Percentiles rank a stretch among this genome's conserved stretches.
Evolutionary conservation across 2,113 vertebrate species (phyloP).

Genomic region (Sterrhoptilus dennistouni): DNA sequence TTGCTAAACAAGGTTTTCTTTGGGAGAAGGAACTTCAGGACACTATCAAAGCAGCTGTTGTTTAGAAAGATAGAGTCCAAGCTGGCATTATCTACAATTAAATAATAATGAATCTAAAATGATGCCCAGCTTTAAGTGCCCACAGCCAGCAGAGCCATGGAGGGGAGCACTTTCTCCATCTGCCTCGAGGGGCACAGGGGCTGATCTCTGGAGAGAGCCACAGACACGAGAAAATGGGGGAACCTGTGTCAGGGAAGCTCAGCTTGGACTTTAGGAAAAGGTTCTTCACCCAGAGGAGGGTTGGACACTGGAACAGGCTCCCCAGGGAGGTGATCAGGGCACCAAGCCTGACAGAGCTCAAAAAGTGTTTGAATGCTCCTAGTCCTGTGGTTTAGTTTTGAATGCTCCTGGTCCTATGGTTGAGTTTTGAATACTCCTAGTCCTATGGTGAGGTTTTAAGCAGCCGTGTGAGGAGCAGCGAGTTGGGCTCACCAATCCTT

Average conservation of each 20-base stretch:
- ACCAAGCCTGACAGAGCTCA: not conserved
- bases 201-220: not conserved
- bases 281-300: not conserved
- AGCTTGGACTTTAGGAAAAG: not conserved
- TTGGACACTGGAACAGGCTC: not conserved
- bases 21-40: not conserved
- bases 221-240: not conserved
- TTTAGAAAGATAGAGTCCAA: not conserved
- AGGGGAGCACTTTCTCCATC: not conserved
- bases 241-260: not conserved
- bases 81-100: not conserved
- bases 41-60: not conserved
- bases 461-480: not conserved
- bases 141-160: not conserved
- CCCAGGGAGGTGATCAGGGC: not conserved
- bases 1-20: not conserved
- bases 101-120: not conserved
- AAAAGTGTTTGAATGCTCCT: fast-evolving
- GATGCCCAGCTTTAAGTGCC: too few species aligned
- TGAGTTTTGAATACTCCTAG: not conserved
- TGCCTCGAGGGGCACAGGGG: not conserved
- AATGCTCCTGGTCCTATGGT: fast-evolving
- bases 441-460: not conserved
- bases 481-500: not conserved
- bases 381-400: not conserved